A percentile compares a stretch with the other conserved stretches of the same genome.
Conservation (phyloP, 2,797 vertebrate genomes). For the Pseudotriccus pelzelni region DNA sequence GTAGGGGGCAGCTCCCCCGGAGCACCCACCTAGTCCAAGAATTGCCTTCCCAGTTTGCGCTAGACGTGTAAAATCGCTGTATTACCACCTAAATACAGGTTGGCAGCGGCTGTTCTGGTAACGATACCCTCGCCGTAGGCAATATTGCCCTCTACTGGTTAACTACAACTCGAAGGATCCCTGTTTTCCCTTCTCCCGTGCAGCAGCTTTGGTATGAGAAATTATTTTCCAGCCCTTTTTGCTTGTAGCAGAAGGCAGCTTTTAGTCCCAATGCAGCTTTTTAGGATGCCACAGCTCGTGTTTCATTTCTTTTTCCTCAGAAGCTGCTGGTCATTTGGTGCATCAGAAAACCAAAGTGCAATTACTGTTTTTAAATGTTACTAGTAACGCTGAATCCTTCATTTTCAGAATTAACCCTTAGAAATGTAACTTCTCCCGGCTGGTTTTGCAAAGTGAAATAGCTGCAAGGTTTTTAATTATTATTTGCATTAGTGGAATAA, state of each 20-base stretch:
- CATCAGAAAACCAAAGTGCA: neutral
- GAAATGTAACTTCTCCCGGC: neutral
- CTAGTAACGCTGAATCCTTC: neutral
- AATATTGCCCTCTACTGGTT: constrained; percentile 67
- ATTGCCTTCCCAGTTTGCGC: neutral
- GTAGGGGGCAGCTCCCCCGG: neutral
- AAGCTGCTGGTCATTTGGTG: neutral
- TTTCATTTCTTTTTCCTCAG: neutral
- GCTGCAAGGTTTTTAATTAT: neutral
- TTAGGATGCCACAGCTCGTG: neutral
- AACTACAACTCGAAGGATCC: neutral
- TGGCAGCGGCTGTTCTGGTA: neutral
- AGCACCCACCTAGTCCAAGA: rapidly evolving
- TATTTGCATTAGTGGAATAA: neutral
- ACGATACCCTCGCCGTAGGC: neutral
- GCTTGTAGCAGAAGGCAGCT: neutral
- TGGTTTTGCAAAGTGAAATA: neutral
- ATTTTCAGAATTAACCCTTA: neutral
- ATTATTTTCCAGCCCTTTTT: neutral
- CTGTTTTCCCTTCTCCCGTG: rapidly evolving
- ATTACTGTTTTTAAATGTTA: neutral
- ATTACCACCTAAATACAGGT: rapidly evolving
- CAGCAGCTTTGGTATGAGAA: neutral
- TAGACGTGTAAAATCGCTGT: rapidly evolving
- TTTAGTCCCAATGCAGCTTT: neutral